Evolutionary conservation across 2,113 vertebrate genomes (phyloP).

Genomic region (Arvicanthis niloticus): DNA sequence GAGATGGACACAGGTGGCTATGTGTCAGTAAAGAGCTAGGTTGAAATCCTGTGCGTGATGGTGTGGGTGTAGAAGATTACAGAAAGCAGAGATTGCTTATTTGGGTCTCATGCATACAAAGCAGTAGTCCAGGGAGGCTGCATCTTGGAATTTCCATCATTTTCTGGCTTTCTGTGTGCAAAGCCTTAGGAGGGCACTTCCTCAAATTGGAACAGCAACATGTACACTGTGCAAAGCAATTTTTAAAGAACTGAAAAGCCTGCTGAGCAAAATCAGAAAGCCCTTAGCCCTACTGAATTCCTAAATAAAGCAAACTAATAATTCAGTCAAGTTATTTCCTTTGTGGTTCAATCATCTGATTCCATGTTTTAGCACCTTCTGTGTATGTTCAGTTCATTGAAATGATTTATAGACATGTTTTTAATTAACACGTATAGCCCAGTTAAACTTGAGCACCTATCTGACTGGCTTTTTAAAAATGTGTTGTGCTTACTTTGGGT

Average conservation of each 20-base stretch:
- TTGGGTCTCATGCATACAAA: background rate
- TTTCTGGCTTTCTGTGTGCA: background rate
- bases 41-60: background rate
- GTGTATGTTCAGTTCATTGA: background rate
- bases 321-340: background rate
- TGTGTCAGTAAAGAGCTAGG: background rate
- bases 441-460: background rate
- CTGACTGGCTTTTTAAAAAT: background rate
- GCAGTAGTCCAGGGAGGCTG: background rate
- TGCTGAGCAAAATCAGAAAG: background rate
- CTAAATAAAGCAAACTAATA: background rate
- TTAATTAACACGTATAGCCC: background rate
- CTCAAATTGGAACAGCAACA: background rate
- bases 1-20: background rate
- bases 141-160: background rate
- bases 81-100: background rate
- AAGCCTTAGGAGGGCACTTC: background rate
- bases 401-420: background rate
- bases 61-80: background rate
- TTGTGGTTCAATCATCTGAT: background rate
- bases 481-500: background rate
- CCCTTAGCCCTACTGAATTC: background rate
- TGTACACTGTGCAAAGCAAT: background rate
- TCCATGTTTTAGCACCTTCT: background rate
- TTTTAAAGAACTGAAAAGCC: slow-evolving; percentile 4